Base-by-base conservation (phyloP, 2,113 vertebrate genomes). In the Stegostoma tigrinum region DNA sequence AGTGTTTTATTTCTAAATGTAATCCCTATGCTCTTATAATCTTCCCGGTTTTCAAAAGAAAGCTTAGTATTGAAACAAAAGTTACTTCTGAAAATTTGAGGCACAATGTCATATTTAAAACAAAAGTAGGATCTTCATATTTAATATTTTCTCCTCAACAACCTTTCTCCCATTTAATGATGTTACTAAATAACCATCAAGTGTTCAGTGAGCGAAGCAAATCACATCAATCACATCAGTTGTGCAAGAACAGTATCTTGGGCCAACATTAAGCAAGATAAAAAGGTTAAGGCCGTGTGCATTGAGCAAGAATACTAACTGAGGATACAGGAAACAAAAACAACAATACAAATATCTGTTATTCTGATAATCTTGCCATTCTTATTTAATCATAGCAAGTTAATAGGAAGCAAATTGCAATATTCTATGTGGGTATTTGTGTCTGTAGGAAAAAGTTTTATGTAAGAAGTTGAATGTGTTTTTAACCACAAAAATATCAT, bases 241-340 rank as follows among this genome's bases (percentile, higher is more conserved):
- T 95, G 94, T 72, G 68, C 67, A 95, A 93, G 89, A 93, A 95
- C 14, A 95, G 64, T 95, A 95, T 95, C 67, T 95, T 70, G 23
- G 64, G 5, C 93, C 67, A 95, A 95, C 38, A 70, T 17, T 48
- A 95, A 95, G 67, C 42, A 70, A 72, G 27, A 72, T 75, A 95
- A 95, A 95, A 95, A 72, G 23, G n/a, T 52, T 34, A 95, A 95
- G 68, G 42, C 45, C 61, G 70, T 75, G 68, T 95, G 21, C 52
- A 72, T 15, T 27, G 42, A 95, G 24, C 23, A 45, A 72, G 24
- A 95, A 34, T 24, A 95, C 34, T 72, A 30, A 72, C 5, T 66
- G 34, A 38, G 17, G 21, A 91, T 27, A 19, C 64, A 55, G 7
- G 89, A 38, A 19, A 66, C 34, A 27, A 93, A 93, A 93, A 66